Evolutionary conservation across 2,888 invertebrate genomes (phyloP).

Genomic region (Parthenolecanium corni): DNA sequence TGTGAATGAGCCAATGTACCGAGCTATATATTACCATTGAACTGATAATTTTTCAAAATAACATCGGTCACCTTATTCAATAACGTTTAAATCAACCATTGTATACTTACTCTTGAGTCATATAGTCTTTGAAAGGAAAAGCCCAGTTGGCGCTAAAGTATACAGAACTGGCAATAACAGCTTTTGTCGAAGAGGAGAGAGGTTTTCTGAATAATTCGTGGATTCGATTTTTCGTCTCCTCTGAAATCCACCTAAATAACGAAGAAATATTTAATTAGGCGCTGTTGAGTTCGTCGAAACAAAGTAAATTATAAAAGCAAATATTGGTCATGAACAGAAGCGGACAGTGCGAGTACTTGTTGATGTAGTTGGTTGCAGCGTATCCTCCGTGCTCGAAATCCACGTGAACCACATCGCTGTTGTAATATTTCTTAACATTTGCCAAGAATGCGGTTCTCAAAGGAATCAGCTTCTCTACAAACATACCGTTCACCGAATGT

Average conservation of each 20-base stretch:
- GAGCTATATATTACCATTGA: no score
- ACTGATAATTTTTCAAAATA: no score
- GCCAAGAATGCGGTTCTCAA: not conserved
- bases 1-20: no score
- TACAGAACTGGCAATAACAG: conserved; percentile 55
- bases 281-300: not conserved
- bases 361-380: not conserved
- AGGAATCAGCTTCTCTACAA: not conserved
- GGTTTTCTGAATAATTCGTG: conserved; percentile 46
- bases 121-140: conserved; percentile 47
- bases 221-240: conserved; percentile 52
- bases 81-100: no score
- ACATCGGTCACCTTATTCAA: no score
- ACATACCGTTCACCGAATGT: no score
- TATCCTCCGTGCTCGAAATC: not conserved
- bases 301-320: not conserved
- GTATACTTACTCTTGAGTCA: conserved; percentile 48
- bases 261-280: no score
- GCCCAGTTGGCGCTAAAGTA: conserved; percentile 64
- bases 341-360: not conserved
- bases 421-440: not conserved
- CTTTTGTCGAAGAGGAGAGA: conserved; percentile 43
- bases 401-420: not conserved
- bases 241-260: conserved; percentile 46
- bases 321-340: not conserved